Evolutionary conservation across 1,140 invertebrate species (phyloP).

Genomic region (Maconellicoccus hirsutus): DNA sequence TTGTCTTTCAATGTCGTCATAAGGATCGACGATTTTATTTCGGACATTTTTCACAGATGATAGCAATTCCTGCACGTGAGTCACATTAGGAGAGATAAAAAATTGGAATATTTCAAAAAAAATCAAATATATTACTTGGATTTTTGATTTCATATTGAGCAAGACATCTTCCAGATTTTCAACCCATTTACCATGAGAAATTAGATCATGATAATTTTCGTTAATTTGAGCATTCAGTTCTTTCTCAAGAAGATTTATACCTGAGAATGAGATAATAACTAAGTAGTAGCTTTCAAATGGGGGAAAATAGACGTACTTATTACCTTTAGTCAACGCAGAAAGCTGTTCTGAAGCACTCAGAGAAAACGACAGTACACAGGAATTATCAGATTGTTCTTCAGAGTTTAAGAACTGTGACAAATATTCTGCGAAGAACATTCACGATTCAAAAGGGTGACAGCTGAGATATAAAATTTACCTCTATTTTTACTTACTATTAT

Average conservation of each 20-base stretch:
- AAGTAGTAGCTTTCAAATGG: not conserved
- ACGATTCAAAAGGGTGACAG: no score
- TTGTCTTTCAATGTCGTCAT: constrained; percentile 66
- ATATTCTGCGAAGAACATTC: not conserved
- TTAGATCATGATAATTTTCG: constrained; percentile 73
- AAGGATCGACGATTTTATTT: constrained; percentile 68
- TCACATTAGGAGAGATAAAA: constrained; percentile 23
- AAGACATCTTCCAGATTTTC: constrained; percentile 76
- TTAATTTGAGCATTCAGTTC: constrained; percentile 76
- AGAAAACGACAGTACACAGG: constrained; percentile 22
- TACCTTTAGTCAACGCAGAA: constrained; percentile 29
- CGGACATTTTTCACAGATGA: constrained; percentile 61
- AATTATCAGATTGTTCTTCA: not conserved
- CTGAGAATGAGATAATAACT: no score
- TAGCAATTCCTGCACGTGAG: constrained; percentile 47
- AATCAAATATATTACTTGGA: constrained; percentile 43
- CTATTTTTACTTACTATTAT: constrained; percentile 12
- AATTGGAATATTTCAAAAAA: not conserved
- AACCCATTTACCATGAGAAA: constrained; percentile 80
- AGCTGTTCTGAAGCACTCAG: constrained; percentile 31
- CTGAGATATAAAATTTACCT: no score
- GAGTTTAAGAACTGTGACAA: not conserved
- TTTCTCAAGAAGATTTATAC: constrained; percentile 63
- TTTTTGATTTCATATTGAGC: constrained; percentile 66
- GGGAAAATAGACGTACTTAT: constrained; percentile 23